Conservation (phyloP, 2,888 invertebrate species). For the Andrena minutula region DNA sequence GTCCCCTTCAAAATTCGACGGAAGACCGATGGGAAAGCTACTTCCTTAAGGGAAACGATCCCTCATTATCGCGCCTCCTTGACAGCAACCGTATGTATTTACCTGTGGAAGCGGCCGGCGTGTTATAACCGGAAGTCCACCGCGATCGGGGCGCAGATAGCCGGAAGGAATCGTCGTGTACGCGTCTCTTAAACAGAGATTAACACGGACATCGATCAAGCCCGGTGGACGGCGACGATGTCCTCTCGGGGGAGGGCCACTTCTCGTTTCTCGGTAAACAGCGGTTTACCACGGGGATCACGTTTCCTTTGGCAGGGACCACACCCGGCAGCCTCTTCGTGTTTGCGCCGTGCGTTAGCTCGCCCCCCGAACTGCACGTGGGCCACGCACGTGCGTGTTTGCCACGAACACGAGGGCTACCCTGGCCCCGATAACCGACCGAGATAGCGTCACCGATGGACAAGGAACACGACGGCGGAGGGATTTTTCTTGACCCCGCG, state of each 20-base stretch:
- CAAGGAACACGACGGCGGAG: conserved; percentile 45
- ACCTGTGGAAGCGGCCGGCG: conserved; percentile 28
- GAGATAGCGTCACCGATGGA: conserved; percentile 65
- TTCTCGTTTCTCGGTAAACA: conserved; percentile 79
- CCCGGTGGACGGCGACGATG: conserved; percentile 24
- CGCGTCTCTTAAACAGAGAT: conserved; percentile 69
- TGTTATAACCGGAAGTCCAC: conserved; percentile 55
- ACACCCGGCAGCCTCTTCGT: conserved; percentile 76
- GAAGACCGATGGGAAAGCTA: conserved; percentile 3
- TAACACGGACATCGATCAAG: conserved; percentile 80
- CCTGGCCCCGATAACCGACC: conserved; percentile 69
- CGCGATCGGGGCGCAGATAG: conserved; percentile 42
- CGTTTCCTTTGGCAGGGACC: conserved; percentile 77
- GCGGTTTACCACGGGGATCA: conserved; percentile 82
- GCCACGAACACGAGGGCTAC: conserved; percentile 54
- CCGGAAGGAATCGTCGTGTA: conserved; percentile 58
- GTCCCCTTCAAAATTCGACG: neutral
- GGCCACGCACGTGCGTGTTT: conserved; percentile 74
- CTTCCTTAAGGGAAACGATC: conserved; percentile 30
- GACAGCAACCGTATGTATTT: conserved; percentile 33
- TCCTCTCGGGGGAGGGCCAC: conserved; percentile 54
- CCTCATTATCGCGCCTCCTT: conserved; percentile 60
- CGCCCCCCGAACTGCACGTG: conserved; percentile 66
- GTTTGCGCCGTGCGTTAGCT: conserved; percentile 76
- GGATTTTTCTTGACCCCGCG: conserved; percentile 3